Percentiles rank a stretch among this genome's conserved stretches.
Conservation (phyloP, 2,888 invertebrate genomes). For the Callinectes sapidus region DNA sequence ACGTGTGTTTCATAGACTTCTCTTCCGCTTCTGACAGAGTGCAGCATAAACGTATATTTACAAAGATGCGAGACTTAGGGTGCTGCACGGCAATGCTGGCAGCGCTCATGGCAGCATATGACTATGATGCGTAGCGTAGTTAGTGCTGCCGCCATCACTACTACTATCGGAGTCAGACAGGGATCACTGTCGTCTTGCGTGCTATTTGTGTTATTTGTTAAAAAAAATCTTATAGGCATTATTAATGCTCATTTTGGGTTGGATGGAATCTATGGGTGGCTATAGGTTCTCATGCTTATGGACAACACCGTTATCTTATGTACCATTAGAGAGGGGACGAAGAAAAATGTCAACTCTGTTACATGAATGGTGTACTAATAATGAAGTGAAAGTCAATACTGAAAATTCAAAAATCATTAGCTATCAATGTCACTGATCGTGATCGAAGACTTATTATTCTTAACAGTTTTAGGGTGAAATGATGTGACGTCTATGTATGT, state of each 20-base stretch:
- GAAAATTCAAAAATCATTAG: neutral
- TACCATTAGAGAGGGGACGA: neutral
- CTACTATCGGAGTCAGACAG: too few relatives aligned
- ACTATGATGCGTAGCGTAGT: too few relatives aligned
- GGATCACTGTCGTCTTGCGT: too few relatives aligned
- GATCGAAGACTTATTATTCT: too few relatives aligned
- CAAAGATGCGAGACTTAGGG: too few relatives aligned
- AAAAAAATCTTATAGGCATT: neutral
- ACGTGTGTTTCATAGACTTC: too few relatives aligned
- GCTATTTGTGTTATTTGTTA: too few relatives aligned
- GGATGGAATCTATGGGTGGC: neutral
- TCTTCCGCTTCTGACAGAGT: too few relatives aligned
- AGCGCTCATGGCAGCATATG: too few relatives aligned
- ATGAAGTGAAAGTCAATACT: neutral
- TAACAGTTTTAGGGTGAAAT: neutral
- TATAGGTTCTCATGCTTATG: neutral
- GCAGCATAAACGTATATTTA: too few relatives aligned
- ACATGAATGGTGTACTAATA: neutral
- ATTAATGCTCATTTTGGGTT: neutral
- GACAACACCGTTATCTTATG: neutral
- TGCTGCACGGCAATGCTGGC: too few relatives aligned
- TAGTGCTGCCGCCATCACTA: too few relatives aligned
- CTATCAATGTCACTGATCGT: neutral
- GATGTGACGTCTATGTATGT: neutral
- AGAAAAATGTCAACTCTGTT: neutral